Evolutionary conservation across 2,113 vertebrate species (phyloP).

Genomic region (Cairina moschata): DNA sequence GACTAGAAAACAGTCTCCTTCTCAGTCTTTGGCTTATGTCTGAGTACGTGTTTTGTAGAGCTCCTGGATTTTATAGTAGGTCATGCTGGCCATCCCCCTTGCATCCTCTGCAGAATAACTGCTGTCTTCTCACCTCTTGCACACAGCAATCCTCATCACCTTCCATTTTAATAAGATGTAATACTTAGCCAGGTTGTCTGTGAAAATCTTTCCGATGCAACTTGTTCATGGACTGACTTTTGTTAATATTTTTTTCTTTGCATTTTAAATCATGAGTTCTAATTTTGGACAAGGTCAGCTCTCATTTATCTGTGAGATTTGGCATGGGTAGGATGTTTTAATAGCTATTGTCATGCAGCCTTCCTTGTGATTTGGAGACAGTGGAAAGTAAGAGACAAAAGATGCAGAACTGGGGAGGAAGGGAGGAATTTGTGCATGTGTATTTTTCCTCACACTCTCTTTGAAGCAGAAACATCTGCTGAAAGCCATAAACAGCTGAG

Average conservation of each 20-base stretch:
- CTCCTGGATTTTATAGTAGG: background rate
- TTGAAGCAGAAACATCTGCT: conserved; percentile 67
- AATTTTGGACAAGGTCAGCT: background rate
- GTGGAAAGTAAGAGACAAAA: conserved; percentile 27
- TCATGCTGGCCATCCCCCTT: background rate
- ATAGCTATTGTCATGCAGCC: background rate
- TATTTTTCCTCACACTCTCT: conserved; percentile 8
- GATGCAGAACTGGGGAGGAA: background rate
- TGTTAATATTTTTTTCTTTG: background rate
- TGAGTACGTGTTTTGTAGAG: background rate
- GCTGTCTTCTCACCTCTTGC: background rate
- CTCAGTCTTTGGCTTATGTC: background rate
- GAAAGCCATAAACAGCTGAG: conserved; percentile 52
- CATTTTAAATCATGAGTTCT: background rate
- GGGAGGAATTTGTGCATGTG: background rate
- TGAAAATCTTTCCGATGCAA: background rate
- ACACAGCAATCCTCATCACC: background rate
- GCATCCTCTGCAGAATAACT: background rate
- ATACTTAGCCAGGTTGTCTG: background rate
- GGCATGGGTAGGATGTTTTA: background rate
- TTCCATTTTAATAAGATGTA: background rate
- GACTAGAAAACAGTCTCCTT: background rate
- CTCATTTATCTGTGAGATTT: fast-evolving
- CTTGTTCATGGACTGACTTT: background rate
- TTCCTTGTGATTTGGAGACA: background rate